A percentile compares a stretch with the other conserved stretches of the same genome.
These are phyloP conservation scores for Lithobates pipiens DNA, from an alignment of 2,797 vertebrate genomes.

Conservation along the genomic window DNA sequence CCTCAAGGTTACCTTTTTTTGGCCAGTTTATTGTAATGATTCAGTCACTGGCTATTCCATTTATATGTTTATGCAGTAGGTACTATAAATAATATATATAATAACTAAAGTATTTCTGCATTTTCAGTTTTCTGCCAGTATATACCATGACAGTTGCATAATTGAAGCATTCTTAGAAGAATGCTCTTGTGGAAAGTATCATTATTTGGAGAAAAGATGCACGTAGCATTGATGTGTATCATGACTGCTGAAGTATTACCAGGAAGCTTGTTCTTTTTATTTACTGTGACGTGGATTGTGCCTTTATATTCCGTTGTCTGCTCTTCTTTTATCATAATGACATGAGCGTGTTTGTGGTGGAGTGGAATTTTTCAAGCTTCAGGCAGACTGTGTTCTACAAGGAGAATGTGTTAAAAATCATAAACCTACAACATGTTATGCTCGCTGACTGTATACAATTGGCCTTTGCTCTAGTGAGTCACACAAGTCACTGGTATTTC, in stretches of 20 bases:
- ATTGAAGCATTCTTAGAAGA: conserved; percentile 28
- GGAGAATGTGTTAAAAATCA: background rate
- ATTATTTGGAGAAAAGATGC: conserved; percentile 29
- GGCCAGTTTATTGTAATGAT: too few relatives aligned
- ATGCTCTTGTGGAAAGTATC: conserved; percentile 35
- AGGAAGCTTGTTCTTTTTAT: background rate
- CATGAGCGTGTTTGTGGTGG: conserved; percentile 4
- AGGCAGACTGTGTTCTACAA: background rate
- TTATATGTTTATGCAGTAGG: too few relatives aligned
- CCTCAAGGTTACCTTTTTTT: too few relatives aligned
- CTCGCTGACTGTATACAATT: background rate
- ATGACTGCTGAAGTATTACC: background rate
- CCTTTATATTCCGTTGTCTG: background rate
- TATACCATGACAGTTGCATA: conserved; percentile 38
- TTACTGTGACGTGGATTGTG: background rate
- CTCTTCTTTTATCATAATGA: background rate
- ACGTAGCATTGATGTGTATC: background rate
- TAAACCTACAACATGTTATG: background rate
- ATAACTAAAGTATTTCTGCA: too few relatives aligned
- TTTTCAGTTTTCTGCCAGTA: background rate
- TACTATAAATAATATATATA: too few relatives aligned
- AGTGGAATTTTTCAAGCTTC: background rate
- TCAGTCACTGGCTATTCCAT: too few relatives aligned
- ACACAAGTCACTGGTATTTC: background rate
- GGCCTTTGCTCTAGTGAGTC: background rate